Evolutionary conservation across 1,140 invertebrate species (phyloP).

Genomic region (Phortica variegata): DNA sequence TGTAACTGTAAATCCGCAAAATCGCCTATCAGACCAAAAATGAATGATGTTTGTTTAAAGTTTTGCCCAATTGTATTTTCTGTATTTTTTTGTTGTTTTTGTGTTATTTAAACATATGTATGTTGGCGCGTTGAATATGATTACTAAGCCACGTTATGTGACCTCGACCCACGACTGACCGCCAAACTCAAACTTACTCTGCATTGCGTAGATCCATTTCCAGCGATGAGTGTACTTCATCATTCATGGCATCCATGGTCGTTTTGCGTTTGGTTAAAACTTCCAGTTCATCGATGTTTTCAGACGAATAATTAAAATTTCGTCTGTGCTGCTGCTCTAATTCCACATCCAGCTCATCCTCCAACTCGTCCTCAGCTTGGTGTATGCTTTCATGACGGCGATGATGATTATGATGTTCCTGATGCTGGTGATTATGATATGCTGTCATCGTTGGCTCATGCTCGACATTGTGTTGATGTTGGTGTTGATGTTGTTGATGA

Average conservation of each 20-base stretch:
- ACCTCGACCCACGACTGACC: no score
- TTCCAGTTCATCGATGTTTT: slow-evolving; percentile 16
- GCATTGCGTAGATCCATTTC: slow-evolving; percentile 25
- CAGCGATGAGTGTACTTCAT: slow-evolving; percentile 10
- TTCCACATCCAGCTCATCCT: slow-evolving; percentile 2
- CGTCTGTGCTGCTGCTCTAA: slow-evolving; percentile 5
- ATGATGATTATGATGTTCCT: slow-evolving; percentile 5
- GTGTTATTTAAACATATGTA: no score
- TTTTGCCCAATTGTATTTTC: no score
- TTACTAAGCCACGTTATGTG: no score
- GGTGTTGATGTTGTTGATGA: slow-evolving; percentile 21
- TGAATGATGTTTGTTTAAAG: no score
- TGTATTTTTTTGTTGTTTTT: no score
- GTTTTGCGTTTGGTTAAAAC: slow-evolving; percentile 5
- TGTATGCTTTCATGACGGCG: slow-evolving; percentile 25
- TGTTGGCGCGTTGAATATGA: no score
- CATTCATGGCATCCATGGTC: slow-evolving; percentile 8
- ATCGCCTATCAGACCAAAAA: no score
- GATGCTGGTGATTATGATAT: slow-evolving; percentile 25
- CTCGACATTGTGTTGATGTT: slow-evolving; percentile 22
- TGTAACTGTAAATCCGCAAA: no score
- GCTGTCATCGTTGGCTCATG: no score
- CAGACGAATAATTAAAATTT: slow-evolving; percentile 33
- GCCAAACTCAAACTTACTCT: slow-evolving; percentile 49
- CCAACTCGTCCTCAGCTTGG: no score